Base-by-base conservation (phyloP, 2,797 vertebrate species). In the Zalophus californianus region DNA sequence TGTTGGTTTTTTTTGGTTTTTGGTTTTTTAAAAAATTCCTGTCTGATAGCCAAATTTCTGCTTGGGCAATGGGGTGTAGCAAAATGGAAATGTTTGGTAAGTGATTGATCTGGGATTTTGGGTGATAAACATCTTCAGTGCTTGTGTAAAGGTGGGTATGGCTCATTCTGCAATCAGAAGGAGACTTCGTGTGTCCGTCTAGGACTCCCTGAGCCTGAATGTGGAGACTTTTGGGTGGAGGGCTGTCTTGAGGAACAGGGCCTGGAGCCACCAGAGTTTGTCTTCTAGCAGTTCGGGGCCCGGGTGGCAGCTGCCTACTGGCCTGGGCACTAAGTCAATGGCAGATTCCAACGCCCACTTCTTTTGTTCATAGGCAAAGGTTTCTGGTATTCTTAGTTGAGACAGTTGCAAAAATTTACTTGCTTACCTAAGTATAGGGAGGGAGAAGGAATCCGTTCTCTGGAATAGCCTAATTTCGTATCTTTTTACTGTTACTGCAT, bases 371-470 rank as follows among this genome's bases (percentile, higher is more conserved):
- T 66, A 87, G 48, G 20, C 50, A 48, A 2, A 68, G 64, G 23
- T 66, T 79, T 94, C 84, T 64, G 77, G n/a, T 75, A 27, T 70
- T 82, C 52, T 77, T 96, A 60, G 54, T 50, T 79, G 66, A 92
- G 64, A 23, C 16, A 44, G 2, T 92, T 91, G 1, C 48, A 38
- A 64, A 56, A 85, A 18, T 85, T 94, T 89, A 64, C 4, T 60
- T 52, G 52, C 16, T 62, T 62, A 62, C 60, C 60, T 27, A 62
- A 29, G 20, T 85, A 25, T 21, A 58, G 38, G 29, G 75, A 84
- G 83, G 52, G 25, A 32, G 29, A 64, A 15, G 25, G 35, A 86
- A 16, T 83, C 25, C 32, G 0, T 90, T 92, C 44, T 92, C 68
- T 93, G 87, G 12, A 95, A 18, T 62, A 70, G n/a, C 77, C n/a